Evolutionary conservation across 2,113 vertebrate genomes (phyloP).

Genomic region (Chlorodrepanis virens): DNA sequence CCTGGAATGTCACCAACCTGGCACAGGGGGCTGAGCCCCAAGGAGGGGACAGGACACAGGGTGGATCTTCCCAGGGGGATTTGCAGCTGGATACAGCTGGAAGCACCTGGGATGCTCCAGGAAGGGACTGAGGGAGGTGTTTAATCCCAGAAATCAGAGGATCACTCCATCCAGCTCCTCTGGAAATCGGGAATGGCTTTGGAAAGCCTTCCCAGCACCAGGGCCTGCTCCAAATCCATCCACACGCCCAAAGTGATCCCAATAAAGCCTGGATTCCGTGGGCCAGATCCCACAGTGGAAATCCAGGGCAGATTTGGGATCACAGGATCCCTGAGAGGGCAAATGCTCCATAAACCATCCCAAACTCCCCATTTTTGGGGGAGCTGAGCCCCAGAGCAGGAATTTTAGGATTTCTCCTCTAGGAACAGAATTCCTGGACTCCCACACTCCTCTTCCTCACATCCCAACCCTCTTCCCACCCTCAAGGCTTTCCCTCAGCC

Average conservation of each 20-base stretch:
- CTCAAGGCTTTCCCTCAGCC: background rate
- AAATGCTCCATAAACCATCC: rapidly evolving
- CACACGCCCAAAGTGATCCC: background rate
- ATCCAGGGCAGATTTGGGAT: background rate
- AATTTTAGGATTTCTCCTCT: background rate
- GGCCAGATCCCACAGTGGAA: background rate
- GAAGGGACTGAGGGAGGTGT: background rate
- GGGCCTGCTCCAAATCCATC: background rate
- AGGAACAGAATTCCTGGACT: background rate
- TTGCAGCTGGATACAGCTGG: background rate
- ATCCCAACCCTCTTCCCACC: background rate
- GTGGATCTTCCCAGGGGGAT: rapidly evolving
- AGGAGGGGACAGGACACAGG: rapidly evolving
- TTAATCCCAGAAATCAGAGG: background rate
- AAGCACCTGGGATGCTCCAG: rapidly evolving
- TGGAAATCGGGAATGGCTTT: background rate
- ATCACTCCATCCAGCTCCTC: background rate
- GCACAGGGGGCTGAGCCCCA: background rate
- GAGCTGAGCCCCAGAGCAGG: background rate
- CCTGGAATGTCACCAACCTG: rapidly evolving
- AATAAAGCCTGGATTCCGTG: background rate
- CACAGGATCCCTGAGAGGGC: background rate
- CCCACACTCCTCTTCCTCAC: rapidly evolving
- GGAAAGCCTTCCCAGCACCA: background rate
- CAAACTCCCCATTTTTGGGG: background rate